Evolutionary conservation across 1,140 invertebrate genomes (phyloP).

Genomic region (Antheraea pernyi): DNA sequence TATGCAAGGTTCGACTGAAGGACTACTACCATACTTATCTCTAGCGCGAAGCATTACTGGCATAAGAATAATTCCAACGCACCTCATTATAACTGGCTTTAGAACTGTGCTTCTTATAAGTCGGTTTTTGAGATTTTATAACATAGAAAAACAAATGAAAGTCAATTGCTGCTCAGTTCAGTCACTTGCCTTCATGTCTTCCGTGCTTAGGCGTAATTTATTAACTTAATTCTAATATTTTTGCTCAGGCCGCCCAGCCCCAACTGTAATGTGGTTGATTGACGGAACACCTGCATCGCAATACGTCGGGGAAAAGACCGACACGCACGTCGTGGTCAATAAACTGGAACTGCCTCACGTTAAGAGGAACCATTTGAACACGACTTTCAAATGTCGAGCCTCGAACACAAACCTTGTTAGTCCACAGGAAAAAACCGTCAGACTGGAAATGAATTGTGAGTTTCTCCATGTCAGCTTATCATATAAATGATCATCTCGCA

Average conservation of each 20-base stretch:
- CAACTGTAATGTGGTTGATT: slow-evolving; percentile 88
- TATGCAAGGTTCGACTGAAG: no score
- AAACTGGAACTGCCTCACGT: slow-evolving; percentile 85
- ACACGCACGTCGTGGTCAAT: slow-evolving; percentile 88
- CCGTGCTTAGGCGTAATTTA: no score
- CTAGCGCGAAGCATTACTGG: no score
- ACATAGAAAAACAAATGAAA: no score
- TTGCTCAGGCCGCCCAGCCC: slow-evolving; percentile 87
- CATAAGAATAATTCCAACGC: no score
- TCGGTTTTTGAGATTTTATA: no score
- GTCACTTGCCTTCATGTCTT: no score
- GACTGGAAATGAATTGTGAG: slow-evolving; percentile 90
- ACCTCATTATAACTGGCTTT: no score
- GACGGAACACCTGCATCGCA: slow-evolving; percentile 85
- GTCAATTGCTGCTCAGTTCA: no score
- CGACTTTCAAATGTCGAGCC: slow-evolving; percentile 91
- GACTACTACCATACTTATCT: no score
- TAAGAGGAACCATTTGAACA: slow-evolving; percentile 87
- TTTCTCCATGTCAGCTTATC: slow-evolving; percentile 47
- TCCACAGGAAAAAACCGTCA: slow-evolving; percentile 87
- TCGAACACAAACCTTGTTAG: slow-evolving; percentile 91
- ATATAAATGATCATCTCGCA: no score
- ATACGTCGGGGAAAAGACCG: slow-evolving; percentile 80
- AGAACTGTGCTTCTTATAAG: no score
- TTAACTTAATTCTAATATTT: not conserved